Base-by-base conservation (phyloP, 2,113 vertebrate genomes). In the Actinemys pallida region DNA sequence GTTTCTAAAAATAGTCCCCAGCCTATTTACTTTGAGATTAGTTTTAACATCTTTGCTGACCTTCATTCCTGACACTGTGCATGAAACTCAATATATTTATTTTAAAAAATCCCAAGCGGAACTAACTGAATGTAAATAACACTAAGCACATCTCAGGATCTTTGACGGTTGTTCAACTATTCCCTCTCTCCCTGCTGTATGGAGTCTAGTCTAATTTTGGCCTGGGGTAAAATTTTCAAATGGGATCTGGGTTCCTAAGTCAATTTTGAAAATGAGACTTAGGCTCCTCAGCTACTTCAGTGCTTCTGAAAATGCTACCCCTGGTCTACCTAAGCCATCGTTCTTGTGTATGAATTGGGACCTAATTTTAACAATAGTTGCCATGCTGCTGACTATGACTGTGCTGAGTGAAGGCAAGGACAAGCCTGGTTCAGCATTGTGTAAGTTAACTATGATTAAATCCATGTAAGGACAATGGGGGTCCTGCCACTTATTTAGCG, bases 21-120 rank as follows among this genome's bases (percentile, higher is more conserved):
- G 25, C 20, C 72, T 2, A 1, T 19, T 53, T 4, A 3, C 52
- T 75, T 76, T 1, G 0, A 53, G 54, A 2, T 17, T 47, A 27
- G n/a, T 29, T 27, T 69, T 62, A 22, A 13, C 5, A 5, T 76
- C 45, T 52, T 42, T 27, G 29, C 79, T 35, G 65, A 45, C n/a
- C 49, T 86, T 81, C 62, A 5, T 42, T 29, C 62, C 59, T 42
- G 2, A 19, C 2, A 10, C 35, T 2, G 24, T 3, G 31, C 75
- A 3, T n/a, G 45, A 76, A 20, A 27, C 49, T 57, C 25, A 5
- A 4, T 3, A 22, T 10, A 27, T 19, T 45, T 59, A 19, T 27
- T 39, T 42, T 52, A 42, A 65, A 42, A 35, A 29, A 59, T 3
- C 6, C 42, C 42, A 45, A 76, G 39, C 1, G 11, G 42, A 76